phyloP scores from a whole-genome alignment of 2,888 invertebrate species.

The Tenthredo livida region DNA sequence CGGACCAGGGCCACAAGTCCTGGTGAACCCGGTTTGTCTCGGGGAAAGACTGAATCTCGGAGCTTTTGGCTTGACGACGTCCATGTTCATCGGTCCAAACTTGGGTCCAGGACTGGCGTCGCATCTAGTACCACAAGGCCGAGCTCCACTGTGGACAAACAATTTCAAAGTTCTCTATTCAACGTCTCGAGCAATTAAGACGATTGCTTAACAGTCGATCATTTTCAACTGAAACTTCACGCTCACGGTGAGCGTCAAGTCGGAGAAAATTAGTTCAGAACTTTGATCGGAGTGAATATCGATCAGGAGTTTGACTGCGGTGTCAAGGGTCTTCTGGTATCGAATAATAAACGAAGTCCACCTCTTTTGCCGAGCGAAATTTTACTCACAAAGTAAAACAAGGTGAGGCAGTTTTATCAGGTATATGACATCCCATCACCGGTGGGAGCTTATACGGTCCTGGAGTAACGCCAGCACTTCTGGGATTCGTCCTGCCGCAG shows the following conservation, averaged over 20 bases:
- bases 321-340: neutral
- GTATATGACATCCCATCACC: conserved; percentile 60
- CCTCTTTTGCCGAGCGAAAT: neutral
- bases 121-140: conserved; percentile 52
- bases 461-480: conserved; percentile 56
- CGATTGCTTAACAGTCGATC: neutral
- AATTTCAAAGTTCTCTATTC: conserved; percentile 3
- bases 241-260: neutral
- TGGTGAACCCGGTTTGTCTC: conserved; percentile 73
- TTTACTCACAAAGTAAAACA: conserved; percentile 62
- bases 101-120: conserved; percentile 60
- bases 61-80: conserved; percentile 66
- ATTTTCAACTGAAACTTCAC: neutral
- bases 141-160: conserved; percentile 51
- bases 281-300: neutral
- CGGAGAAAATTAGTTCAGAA: neutral
- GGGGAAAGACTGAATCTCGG: conserved; percentile 78
- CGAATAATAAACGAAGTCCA: neutral
- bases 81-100: conserved; percentile 51
- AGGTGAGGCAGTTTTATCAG: conserved; percentile 62
- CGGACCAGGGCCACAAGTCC: conserved; percentile 80
- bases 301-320: neutral
- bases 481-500: conserved; percentile 61
- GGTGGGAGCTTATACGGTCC: conserved; percentile 63
- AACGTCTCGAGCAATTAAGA: neutral